Base-by-base conservation (phyloP, 2,113 vertebrate genomes). In the Cyprinodon tularosa region DNA sequence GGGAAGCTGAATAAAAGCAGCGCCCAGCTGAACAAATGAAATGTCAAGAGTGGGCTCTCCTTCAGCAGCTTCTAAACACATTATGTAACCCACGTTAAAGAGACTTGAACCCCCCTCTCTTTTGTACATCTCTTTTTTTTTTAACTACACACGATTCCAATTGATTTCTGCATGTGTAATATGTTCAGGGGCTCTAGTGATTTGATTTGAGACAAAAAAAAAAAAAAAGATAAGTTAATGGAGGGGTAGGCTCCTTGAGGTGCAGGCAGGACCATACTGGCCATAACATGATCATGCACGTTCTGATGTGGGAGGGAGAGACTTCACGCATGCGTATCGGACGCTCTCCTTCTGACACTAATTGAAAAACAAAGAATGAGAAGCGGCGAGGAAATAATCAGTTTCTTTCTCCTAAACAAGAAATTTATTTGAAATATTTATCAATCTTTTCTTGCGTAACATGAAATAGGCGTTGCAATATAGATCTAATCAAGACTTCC, bases 311-410 rank as follows among this genome's bases (percentile, higher is more conserved):
- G 67, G 84, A 84, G 88, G 89, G 91, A 91, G 86, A 81, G 85
- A 82, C 82, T 29, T 78, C 71, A 57, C 94, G 92, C 94, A 95
- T 93, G 94, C 94, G 94, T 74, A 80, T 50, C 66, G 53, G 15
- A 75, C 63, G 60, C 50, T 42, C 48, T 7, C 72, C 67, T 53
- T 40, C 50, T 84, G 57, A 82, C 70, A 68, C 38, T 77, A 87
- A 90, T 89, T 89, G 88, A 65, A 90, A 91, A 93, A 93, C 89
- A 93, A 93, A 93, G 88, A 80, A 87, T 11, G 68, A 89, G 53
- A 44, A 63, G 73, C 73, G 71, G 48, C 66, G 68, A 71, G 76
- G 68, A 85, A 84, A 88, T 85, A 74, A 74, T 76, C 48, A 4
- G 60, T 0, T 39, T 47, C 13, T 76, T 78, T 62, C 45, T 17